Evolutionary conservation across 2,797 vertebrate species (phyloP).

Genomic region (Lates japonicus): DNA sequence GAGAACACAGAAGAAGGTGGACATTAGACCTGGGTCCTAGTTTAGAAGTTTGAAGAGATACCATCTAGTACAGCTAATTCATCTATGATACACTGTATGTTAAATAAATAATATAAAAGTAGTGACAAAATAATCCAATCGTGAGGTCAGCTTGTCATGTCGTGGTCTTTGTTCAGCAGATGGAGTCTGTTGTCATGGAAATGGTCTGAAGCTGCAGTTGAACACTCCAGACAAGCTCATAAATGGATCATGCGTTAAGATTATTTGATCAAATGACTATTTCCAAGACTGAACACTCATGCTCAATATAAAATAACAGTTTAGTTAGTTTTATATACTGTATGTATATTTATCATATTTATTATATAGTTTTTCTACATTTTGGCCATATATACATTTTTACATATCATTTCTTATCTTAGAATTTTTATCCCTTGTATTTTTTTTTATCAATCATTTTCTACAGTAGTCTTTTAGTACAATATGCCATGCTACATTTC

Average conservation of each 20-base stretch:
- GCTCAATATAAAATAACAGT: neutral
- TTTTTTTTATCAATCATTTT: neutral
- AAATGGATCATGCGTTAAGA: neutral
- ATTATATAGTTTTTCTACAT: neutral
- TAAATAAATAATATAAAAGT: neutral
- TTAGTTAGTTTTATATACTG: too few relatives aligned
- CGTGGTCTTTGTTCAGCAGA: neutral
- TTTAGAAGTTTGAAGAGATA: neutral
- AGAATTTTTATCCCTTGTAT: neutral
- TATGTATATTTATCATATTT: neutral
- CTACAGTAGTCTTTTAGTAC: neutral
- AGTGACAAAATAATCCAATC: neutral
- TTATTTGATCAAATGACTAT: neutral
- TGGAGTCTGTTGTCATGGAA: neutral
- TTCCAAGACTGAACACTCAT: neutral
- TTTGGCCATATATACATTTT: neutral
- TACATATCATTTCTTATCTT: neutral
- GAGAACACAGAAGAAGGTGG: slow-evolving; percentile 24
- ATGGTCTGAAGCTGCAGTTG: neutral
- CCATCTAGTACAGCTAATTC: neutral
- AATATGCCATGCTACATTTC: neutral
- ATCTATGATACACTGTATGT: neutral
- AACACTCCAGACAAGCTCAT: neutral
- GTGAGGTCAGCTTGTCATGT: neutral
- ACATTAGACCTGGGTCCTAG: slow-evolving; percentile 11